A percentile compares a stretch with the other conserved stretches of the same genome.
Evolutionary conservation across 1,140 invertebrate species (phyloP).

Genomic region (Muscidifurax raptorellus): DNA sequence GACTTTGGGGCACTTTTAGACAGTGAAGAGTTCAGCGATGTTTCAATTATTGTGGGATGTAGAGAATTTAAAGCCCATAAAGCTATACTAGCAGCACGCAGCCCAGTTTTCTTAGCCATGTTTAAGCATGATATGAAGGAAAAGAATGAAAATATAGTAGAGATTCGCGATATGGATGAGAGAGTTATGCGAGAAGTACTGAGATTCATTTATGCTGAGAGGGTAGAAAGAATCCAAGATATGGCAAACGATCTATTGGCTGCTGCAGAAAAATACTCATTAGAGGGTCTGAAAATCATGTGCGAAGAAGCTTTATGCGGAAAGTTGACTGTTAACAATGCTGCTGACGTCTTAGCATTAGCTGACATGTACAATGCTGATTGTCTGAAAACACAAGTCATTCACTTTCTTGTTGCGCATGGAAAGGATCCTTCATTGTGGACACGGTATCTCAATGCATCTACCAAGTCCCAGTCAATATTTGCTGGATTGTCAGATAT

Average conservation of each 20-base stretch:
- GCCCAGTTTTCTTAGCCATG: constrained; percentile 82
- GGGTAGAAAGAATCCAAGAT: constrained; percentile 95
- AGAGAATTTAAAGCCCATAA: constrained; percentile 77
- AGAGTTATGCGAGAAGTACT: constrained; percentile 98
- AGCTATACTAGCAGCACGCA: constrained; percentile 72
- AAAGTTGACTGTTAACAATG: constrained; percentile 96
- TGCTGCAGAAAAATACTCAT: constrained; percentile 92
- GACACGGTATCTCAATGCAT: constrained; percentile 25
- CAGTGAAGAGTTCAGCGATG: constrained; percentile 97
- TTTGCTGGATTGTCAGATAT: constrained; percentile 29
- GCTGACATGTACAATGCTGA: constrained; percentile 99
- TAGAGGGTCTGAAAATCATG: constrained; percentile 99
- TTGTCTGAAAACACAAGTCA: constrained; percentile 98
- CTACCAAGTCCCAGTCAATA: constrained; percentile 15
- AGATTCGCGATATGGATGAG: constrained; percentile 97
- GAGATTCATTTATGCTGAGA: constrained; percentile 98
- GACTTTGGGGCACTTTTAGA: constrained; percentile 95
- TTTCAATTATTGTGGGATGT: constrained; percentile 93
- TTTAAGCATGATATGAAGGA: constrained; percentile 83
- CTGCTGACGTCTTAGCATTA: constrained; percentile 96
- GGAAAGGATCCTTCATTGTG: constrained; percentile 41
- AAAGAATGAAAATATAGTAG: constrained; percentile 95
- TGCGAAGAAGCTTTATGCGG: constrained; percentile 98
- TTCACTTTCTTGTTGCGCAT: constrained; percentile 84
- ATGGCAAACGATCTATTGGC: constrained; percentile 98